Percentiles rank a stretch among this genome's conserved stretches.
Conservation (phyloP, 2,888 invertebrate species). For the Cephus rjabovi region DNA sequence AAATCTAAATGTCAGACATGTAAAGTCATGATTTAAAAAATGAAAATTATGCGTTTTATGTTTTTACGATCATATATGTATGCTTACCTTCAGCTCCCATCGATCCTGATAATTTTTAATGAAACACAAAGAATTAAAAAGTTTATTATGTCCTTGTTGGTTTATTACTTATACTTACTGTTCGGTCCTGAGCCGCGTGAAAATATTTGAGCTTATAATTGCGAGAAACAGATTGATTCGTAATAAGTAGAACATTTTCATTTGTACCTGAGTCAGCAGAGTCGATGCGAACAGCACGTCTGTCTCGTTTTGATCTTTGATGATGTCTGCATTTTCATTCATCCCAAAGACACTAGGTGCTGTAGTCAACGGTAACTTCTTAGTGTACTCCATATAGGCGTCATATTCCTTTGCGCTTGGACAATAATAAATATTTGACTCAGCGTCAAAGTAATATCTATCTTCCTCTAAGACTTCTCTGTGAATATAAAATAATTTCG, state of each 20-base stretch:
- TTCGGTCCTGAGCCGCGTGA: constrained; percentile 44
- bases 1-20: constrained; percentile 4
- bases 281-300: constrained; percentile 79
- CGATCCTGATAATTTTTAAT: constrained; percentile 41
- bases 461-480: constrained; percentile 47
- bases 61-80: background rate
- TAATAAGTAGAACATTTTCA: background rate
- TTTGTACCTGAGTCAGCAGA: constrained; percentile 80
- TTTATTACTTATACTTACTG: constrained; percentile 40
- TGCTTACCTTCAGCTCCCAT: constrained; percentile 46
- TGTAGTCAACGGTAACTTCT: constrained; percentile 79
- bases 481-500: constrained; percentile 21
- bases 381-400: constrained; percentile 76
- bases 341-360: constrained; percentile 91
- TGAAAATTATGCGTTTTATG: too few species aligned
- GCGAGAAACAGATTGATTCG: background rate
- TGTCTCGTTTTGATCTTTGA: constrained; percentile 91
- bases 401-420: constrained; percentile 81
- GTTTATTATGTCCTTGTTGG: background rate
- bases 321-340: constrained; percentile 92
- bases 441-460: constrained; percentile 50
- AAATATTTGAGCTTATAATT: constrained; percentile 14
- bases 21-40: background rate
- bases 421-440: constrained; percentile 73
- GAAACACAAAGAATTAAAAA: too few species aligned